Base-by-base conservation (phyloP, 2,113 vertebrate genomes). In the Melanocharis versteri region DNA sequence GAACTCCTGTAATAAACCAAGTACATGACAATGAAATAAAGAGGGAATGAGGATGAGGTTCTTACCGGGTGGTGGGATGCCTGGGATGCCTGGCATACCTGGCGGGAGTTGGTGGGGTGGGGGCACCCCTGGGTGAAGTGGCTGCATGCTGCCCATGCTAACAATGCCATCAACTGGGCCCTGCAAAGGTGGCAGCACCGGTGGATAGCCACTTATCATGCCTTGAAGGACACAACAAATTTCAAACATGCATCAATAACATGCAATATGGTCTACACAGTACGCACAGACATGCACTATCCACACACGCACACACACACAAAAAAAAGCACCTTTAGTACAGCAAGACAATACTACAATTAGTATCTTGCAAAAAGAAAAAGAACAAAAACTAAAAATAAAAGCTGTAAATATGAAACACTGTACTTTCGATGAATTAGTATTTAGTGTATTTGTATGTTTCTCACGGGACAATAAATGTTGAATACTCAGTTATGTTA, bases 121-220 rank as follows among this genome's bases (percentile, higher is more conserved):
- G 96, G 98, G 98, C 98, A 98, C 97, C 98, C 98, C 98, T 98
- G 98, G 99, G 98, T 98, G 98, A 99, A 99, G 98, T 98, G 98
- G 98, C 97, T 98, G 98, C 98, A 99, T 99, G 98, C 98, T 98
- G 98, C 98, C 98, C 98, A 99, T 98, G 98, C 98, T 99, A 99
- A 99, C 97, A 99, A 99, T 98, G 98, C 98, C 98, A 98, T 99
- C 98, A 98, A 98, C 97, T 97, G 98, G 98, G 98, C 98, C 98
- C 98, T 98, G 98, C 97, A 97, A 98, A 98, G 98, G 98, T 97
- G 98, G 98, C 98, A 99, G 98, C 98, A 98, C 98, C 98, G 98
- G 98, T 97, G 98, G 98, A 98, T 98, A 99, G 98, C 98, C 98
- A 98, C 98, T 98, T 98, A 99, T 98, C 98, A 99, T 98, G 99